A percentile compares a stretch with the other conserved stretches of the same genome.
phyloP scores from a whole-genome alignment of 2,797 vertebrate species.

The Poecilia picta region DNA sequence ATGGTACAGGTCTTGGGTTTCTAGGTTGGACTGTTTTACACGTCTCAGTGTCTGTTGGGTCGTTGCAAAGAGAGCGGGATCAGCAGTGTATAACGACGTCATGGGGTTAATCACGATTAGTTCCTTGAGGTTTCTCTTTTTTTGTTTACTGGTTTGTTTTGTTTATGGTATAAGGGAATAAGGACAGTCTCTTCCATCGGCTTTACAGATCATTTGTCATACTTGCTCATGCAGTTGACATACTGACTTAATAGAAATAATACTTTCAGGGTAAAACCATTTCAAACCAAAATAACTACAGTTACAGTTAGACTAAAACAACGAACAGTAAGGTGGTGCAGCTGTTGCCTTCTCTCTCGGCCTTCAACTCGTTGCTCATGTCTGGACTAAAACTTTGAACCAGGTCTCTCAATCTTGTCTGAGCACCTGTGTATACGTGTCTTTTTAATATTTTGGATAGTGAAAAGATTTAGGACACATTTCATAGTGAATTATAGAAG shows the following conservation, averaged over 20 bases:
- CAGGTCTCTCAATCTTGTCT: neutral
- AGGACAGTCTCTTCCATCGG: neutral
- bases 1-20: neutral
- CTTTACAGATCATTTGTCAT: neutral
- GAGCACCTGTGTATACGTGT: neutral
- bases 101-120: neutral
- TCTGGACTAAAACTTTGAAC: neutral
- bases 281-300: neutral
- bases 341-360: too few relatives aligned
- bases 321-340: fast-evolving
- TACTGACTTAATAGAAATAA: neutral
- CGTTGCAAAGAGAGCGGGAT: neutral
- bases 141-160: neutral
- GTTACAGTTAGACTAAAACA: neutral
- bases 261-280: neutral
- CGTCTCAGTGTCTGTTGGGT: neutral
- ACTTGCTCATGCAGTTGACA: neutral
- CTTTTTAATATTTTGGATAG: neutral
- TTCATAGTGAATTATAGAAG: neutral
- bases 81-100: neutral
- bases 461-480: neutral
- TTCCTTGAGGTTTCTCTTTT: neutral
- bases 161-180: neutral
- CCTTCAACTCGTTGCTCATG: neutral
- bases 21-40: neutral